These are phyloP conservation scores for Drosophila koepferae DNA, from an alignment of 2,888 invertebrate species.

Conservation along the genomic window DNA sequence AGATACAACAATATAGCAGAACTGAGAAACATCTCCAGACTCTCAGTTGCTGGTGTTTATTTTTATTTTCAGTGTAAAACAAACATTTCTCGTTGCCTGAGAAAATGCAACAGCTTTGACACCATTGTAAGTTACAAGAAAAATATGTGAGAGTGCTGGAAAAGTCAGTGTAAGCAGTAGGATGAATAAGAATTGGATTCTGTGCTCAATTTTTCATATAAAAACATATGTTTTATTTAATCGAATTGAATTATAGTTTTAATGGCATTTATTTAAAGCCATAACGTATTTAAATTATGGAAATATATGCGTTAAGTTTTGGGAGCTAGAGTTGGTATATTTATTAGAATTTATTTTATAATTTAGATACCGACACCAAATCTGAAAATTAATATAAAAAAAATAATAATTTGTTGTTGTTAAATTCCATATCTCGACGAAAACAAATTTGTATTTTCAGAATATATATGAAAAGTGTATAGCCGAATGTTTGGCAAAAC, in stretches of 20 bases:
- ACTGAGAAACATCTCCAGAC: conserved; percentile 5
- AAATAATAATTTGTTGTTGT: no score
- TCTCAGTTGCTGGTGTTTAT: conserved; percentile 9
- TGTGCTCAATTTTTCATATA: not conserved
- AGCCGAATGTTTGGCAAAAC: not conserved
- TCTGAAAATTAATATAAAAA: no score
- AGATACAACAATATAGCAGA: conserved; percentile 29
- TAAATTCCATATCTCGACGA: no score
- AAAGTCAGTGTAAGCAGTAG: not conserved
- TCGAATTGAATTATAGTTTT: no score
- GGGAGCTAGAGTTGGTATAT: no score
- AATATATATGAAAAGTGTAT: not conserved
- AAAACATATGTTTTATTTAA: not conserved
- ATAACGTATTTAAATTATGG: no score
- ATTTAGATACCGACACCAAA: no score
- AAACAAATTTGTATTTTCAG: no score
- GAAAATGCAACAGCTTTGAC: conserved; percentile 44
- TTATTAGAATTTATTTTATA: no score
- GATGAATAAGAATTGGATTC: not conserved
- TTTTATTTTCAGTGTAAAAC: conserved; percentile 22
- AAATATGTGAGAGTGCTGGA: not conserved
- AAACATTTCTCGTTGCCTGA: conserved; percentile 31
- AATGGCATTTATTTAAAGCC: no score
- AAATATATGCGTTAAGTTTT: no score
- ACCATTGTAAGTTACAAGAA: conserved; percentile 31